These are phyloP conservation scores for Phylloscopus trochiloides DNA, from an alignment of 2,113 vertebrate genomes.

Conservation along the genomic window DNA sequence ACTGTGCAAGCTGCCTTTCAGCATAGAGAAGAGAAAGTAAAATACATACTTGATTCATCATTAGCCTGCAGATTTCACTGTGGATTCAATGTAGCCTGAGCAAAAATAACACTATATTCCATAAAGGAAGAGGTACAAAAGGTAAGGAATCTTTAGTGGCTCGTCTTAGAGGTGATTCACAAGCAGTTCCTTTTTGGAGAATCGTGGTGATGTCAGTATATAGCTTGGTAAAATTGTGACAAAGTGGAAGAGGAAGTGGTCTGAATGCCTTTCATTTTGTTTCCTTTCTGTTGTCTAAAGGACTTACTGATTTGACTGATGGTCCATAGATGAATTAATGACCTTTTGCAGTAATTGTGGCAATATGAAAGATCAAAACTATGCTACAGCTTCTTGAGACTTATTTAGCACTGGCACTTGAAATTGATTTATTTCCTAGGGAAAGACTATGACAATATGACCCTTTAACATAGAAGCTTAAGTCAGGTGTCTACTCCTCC, in stretches of 20 bases:
- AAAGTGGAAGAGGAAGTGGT: slow-evolving; percentile 32
- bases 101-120: not conserved
- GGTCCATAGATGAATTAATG: not conserved
- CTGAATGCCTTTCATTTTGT: not conserved
- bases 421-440: not conserved
- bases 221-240: not conserved
- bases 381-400: not conserved
- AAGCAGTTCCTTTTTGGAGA: not conserved
- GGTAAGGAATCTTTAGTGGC: not conserved
- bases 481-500: not conserved
- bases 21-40: not conserved
- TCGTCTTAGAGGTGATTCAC: not conserved
- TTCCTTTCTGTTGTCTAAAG: not conserved
- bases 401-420: not conserved
- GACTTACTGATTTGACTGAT: not conserved
- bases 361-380: not conserved
- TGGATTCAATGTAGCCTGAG: not conserved
- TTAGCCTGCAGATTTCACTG: not conserved
- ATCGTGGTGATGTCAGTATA: not conserved
- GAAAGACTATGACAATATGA: not conserved
- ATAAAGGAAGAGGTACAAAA: not conserved
- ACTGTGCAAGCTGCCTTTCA: not conserved
- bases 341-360: not conserved
- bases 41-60: not conserved
- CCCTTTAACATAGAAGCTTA: not conserved